Evolutionary conservation across 2,888 invertebrate species (phyloP).

Genomic region (Stramonita haemastoma): DNA sequence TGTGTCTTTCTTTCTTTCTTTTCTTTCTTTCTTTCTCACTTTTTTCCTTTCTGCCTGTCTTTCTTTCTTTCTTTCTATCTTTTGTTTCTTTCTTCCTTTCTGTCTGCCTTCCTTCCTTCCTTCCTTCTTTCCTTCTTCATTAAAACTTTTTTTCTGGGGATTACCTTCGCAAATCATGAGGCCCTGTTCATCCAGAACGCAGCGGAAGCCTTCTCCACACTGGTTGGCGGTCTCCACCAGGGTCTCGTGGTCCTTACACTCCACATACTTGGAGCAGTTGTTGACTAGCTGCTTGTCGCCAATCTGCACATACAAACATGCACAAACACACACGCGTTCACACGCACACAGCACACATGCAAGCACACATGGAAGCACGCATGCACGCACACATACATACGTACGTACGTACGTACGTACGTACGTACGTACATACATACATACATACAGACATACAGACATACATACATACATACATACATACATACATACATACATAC

Average conservation of each 20-base stretch:
- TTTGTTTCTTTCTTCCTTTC: neutral
- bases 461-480: no score
- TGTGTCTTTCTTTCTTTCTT: neutral
- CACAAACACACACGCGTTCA: neutral
- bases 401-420: neutral
- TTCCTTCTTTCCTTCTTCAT: neutral
- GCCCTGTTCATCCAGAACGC: neutral
- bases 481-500: no score
- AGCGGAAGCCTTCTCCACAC: neutral
- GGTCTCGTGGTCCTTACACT: neutral
- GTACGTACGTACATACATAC: neutral
- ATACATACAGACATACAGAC: neutral
- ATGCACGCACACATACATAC: neutral
- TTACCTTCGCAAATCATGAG: neutral
- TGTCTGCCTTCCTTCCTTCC: neutral
- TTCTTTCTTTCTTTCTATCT: neutral
- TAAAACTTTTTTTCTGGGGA: neutral
- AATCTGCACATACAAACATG: conserved; percentile 27
- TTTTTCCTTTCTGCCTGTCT: neutral
- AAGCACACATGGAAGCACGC: neutral
- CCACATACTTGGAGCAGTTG: conserved; percentile 4
- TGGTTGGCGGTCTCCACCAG: neutral
- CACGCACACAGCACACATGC: neutral
- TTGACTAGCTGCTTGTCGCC: neutral
- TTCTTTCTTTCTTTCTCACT: neutral